Percentiles rank a stretch among this genome's conserved stretches.
Conservation (phyloP, 2,888 invertebrate species). For the Heliconius ethilla region DNA sequence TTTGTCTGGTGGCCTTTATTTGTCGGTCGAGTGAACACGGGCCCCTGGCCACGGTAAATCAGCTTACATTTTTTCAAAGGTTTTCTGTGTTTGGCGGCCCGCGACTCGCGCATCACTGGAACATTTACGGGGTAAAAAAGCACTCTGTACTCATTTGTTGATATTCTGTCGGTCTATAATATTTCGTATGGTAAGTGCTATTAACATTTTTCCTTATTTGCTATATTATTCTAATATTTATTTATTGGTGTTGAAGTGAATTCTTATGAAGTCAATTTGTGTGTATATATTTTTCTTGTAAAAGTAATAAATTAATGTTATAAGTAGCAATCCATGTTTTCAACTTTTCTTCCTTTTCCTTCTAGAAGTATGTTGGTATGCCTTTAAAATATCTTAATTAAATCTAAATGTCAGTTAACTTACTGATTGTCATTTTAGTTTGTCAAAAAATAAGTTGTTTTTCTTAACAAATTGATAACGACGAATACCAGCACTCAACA, state of each 20-base stretch:
- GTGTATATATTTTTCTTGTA: neutral
- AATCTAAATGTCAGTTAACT: neutral
- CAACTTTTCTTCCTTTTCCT: too few species aligned
- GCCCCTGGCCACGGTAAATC: slow-evolving; percentile 74
- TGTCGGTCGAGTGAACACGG: slow-evolving; percentile 73
- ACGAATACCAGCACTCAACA: too few species aligned
- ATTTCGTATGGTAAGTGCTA: neutral
- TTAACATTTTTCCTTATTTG: neutral
- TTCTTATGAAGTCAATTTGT: neutral
- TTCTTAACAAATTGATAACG: too few species aligned
- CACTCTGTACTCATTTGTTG: slow-evolving; percentile 64
- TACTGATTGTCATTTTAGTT: too few species aligned
- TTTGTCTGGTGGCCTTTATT: slow-evolving; percentile 81
- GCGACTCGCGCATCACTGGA: slow-evolving; percentile 68
- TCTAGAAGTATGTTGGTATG: too few species aligned
- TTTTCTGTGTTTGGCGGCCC: slow-evolving; percentile 76
- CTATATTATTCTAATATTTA: neutral
- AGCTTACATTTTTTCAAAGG: slow-evolving; percentile 81
- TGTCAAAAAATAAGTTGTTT: too few species aligned
- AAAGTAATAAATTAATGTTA: too few species aligned
- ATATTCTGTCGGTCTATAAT: slow-evolving; percentile 21
- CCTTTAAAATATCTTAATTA: too few species aligned
- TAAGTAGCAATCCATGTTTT: too few species aligned
- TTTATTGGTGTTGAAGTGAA: neutral
- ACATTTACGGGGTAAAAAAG: slow-evolving; percentile 65